Evolutionary conservation across 2,888 invertebrate species (phyloP), one percentile per base, ranked within the genome.

Genomic region (Plebejus melissa): DNA sequence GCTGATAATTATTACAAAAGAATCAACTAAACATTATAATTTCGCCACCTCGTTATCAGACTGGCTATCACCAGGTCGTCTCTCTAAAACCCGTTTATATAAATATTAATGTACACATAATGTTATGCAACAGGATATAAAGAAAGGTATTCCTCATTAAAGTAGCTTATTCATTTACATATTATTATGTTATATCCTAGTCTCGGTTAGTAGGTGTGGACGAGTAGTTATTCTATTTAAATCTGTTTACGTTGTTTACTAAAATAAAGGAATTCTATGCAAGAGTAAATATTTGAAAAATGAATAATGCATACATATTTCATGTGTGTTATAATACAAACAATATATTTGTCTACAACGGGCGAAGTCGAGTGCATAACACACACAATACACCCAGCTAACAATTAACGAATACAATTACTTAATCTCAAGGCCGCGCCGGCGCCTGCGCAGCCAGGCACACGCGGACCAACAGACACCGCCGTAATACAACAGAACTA

Each of bases 361-460:
- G 28, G 11, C 9, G 28, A 60, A 60, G 28, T 36, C 13, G 65
- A 36, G 65, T 36, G 32, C 65, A 65, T 65, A 60, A 46, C 46
- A 46, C 9, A 38, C 38, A 46, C 46, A 46, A 46, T 46, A 46
- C 46, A 46, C 46, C 46, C 60, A 60, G 60, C 28, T 60, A 16
- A 65, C 65, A 36, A 32, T 32, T 65, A 65, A 65, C 13, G 65
- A 65, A 65, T 22, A 65, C 65, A 65, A 65, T 65, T 65, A 65
- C 65, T 65, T 65, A 65, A 65, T 65, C 65, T 65, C 65, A 65
- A 65, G 65, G 65, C 16, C 32, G 65, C 32, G 65, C 16, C 32
- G 65, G 65, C 65, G 65, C 28, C 28, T 28, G 60, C 60, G 60
- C 60, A 65, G 28, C 28, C 60, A 32, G 28, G 32, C 13, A 65